A percentile compares a stretch with the other conserved stretches of the same genome.
These are phyloP conservation scores for Hydrotaea diabolus DNA, from an alignment of 2,888 invertebrate species.

Conservation along the genomic window DNA sequence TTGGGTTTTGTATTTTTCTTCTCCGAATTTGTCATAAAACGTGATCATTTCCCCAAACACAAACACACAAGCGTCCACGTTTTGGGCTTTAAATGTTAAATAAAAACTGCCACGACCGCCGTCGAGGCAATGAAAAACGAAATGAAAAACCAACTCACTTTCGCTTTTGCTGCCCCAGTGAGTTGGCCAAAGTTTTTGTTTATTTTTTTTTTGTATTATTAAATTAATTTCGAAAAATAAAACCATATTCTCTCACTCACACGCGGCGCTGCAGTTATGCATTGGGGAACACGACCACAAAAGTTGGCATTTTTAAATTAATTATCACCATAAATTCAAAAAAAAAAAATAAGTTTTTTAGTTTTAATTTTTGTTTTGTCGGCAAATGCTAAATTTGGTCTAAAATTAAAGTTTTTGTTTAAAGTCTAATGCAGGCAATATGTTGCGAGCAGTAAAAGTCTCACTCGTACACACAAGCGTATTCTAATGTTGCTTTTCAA, in stretches of 20 bases:
- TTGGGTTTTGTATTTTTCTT: background rate
- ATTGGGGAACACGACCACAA: background rate
- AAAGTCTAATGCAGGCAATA: constrained; percentile 1
- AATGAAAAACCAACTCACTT: background rate
- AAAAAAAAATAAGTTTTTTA: background rate
- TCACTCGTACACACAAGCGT: too few relatives aligned
- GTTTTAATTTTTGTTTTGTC: background rate
- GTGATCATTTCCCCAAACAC: constrained; percentile 36
- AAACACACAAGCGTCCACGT: constrained; percentile 14
- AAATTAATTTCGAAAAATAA: constrained; percentile 17
- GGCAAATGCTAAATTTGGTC: constrained; percentile 5
- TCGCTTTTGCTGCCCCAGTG: background rate
- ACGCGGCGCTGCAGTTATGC: background rate
- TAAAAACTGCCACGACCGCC: background rate
- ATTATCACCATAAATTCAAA: constrained; percentile 42
- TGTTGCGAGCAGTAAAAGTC: background rate
- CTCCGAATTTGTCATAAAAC: constrained; percentile 40
- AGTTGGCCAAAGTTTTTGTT: background rate
- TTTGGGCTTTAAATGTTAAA: constrained; percentile 30
- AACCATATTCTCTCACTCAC: background rate
- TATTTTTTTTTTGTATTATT: too few relatives aligned
- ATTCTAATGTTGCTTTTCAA: too few relatives aligned
- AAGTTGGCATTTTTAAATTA: constrained; percentile 50
- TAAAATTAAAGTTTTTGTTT: constrained; percentile 10
- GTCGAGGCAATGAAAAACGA: background rate